Evolutionary conservation across 2,888 invertebrate species (phyloP), one percentile per base, ranked within the genome.

Genomic region (Cephus sareptanus): DNA sequence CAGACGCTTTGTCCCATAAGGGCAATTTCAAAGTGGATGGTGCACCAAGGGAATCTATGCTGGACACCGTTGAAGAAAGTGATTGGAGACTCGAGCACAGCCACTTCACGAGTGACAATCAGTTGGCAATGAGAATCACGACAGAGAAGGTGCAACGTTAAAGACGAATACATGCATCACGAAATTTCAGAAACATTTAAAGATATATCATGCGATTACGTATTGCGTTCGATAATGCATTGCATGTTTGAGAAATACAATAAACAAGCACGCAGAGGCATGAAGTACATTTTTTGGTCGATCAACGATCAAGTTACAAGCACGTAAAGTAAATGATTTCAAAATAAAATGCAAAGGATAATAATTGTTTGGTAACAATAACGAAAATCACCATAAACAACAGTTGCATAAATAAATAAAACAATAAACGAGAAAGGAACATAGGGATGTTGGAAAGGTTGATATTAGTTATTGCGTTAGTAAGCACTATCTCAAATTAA

Each of bases 1-100:
- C 95, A 15, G 94, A 94, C n/a, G 95, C 95, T 89, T 95, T 94
- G 89, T 95, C 95, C 93, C 95, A 95, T 30, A 95, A 91, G 2
- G 95, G 95, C 74, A 95, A 92, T 81, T 94, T 91, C 73, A 92
- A 81, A 1, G 92, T 92, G 12, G 92, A 91, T 6, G 91, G 91
- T 4, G 92, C 92, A 15, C 91, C 91, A n/a, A 92, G 87, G 6
- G 92, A 92, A 79, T 92, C 92, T 78, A 92, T 90, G 75, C 92
- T 92, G 70, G 92, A 92, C 35, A 92, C 92, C 12, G 91, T 91
- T 15, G 92, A 92, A 13, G 92, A 92, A 31, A 92, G 85, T 6
- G 92, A 92, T 81, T 92, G 90, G 81, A 92, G 85, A 86, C 92
- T 92, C 82, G 92, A 91, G 84, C 92, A 92, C 75, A 92, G 83